These are phyloP conservation scores for Muscidifurax raptorellus DNA, from an alignment of 1,140 invertebrate genomes.

Conservation along the genomic window DNA sequence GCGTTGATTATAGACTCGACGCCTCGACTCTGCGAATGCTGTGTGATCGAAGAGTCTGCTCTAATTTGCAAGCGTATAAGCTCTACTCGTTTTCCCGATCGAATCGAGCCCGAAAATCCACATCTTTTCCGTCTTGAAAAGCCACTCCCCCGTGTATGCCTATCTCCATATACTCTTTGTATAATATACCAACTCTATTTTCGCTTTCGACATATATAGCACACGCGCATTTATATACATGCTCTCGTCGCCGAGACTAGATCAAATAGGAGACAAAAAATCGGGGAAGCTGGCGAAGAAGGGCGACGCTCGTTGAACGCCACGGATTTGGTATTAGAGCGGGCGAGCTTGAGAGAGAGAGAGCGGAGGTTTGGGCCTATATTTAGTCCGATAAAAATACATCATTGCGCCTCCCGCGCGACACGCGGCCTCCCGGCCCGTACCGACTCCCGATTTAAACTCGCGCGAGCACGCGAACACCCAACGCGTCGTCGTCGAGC, in stretches of 20 bases:
- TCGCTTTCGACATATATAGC: background rate
- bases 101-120: no score
- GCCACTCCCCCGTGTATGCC: no score
- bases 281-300: background rate
- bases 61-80: no score
- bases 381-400: constrained; percentile 75
- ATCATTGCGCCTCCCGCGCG: constrained; percentile 71
- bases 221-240: no score
- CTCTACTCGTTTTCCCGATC: no score
- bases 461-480: constrained; percentile 46
- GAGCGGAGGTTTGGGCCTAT: constrained; percentile 68
- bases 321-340: constrained; percentile 55
- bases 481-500: constrained; percentile 43
- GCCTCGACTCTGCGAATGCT: background rate
- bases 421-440: constrained; percentile 67
- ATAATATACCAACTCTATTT: background rate
- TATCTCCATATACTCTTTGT: no score
- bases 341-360: constrained; percentile 40
- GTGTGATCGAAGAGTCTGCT: background rate
- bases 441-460: constrained; percentile 72
- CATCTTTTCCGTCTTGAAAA: no score
- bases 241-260: background rate
- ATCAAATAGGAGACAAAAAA: background rate
- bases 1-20: background rate
- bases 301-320: constrained; percentile 54